These are phyloP conservation scores for Drosophila infuscata DNA, from an alignment of 2,888 invertebrate genomes.

Conservation along the genomic window DNA sequence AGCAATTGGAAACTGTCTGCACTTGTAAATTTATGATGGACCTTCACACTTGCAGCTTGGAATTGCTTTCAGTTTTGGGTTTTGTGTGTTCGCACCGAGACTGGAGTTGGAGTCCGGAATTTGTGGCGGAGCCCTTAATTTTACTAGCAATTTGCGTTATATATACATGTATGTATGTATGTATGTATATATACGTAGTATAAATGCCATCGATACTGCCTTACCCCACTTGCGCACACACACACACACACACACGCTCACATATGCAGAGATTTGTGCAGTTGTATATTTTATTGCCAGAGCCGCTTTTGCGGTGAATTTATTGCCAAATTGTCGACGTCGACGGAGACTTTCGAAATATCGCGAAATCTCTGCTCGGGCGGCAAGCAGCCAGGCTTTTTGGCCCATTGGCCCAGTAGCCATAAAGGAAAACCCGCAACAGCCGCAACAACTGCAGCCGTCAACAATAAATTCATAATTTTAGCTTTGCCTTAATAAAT, in stretches of 20 bases:
- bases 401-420: conserved; percentile 46
- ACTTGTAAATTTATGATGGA: conserved; percentile 74
- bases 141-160: conserved; percentile 48
- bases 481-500: conserved; percentile 76
- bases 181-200: background rate
- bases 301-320: conserved; percentile 74
- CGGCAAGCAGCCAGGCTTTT: conserved; percentile 3
- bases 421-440: conserved; percentile 49
- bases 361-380: conserved; percentile 53
- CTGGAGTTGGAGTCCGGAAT: conserved; percentile 1
- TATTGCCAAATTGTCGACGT: conserved; percentile 72
- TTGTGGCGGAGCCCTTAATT: conserved; percentile 43
- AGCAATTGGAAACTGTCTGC: conserved; percentile 69
- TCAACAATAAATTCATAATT: conserved; percentile 77
- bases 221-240: conserved; percentile 27
- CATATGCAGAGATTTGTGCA: conserved; percentile 44
- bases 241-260: conserved; percentile 2
- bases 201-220: conserved; percentile 52
- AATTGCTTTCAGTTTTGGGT: conserved; percentile 12
- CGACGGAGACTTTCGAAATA: conserved; percentile 73
- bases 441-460: conserved; percentile 39
- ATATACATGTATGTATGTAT: conserved; percentile 21
- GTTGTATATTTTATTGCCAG: conserved; percentile 72
- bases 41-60: conserved; percentile 59
- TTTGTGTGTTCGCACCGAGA: background rate